Conservation (phyloP, 2,888 invertebrate genomes). For the Panzeria rudis region DNA sequence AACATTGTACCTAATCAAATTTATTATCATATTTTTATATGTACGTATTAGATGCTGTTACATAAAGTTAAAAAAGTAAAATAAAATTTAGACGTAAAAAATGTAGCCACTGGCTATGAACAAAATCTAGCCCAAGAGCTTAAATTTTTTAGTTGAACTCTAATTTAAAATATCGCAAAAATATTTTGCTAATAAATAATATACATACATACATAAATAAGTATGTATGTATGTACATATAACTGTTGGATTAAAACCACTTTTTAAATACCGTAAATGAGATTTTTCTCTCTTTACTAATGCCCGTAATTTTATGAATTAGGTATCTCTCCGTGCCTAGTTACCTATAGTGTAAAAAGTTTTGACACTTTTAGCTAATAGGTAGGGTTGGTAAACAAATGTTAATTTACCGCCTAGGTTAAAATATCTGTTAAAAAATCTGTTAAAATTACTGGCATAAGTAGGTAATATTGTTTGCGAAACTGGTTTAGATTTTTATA, state of each 20-base stretch:
- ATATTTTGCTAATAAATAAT: neutral
- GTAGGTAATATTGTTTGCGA: too few species aligned
- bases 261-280: too few species aligned
- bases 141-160: conserved; percentile 7
- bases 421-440: too few species aligned
- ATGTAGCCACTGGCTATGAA: conserved; percentile 11
- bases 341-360: too few species aligned
- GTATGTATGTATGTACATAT: neutral
- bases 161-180: conserved; percentile 38
- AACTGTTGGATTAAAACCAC: neutral
- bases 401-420: too few species aligned
- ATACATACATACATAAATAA: too few species aligned
- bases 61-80: conserved; percentile 3
- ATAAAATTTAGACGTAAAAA: neutral
- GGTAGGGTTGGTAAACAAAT: too few species aligned
- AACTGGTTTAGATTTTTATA: too few species aligned
- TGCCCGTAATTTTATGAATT: too few species aligned
- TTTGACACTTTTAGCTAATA: too few species aligned
- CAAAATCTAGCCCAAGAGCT: conserved; percentile 35
- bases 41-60: conserved; percentile 1
- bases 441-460: too few species aligned
- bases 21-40: neutral
- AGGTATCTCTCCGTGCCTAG: too few species aligned
- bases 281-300: neutral
- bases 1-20: conserved; percentile 45